These are phyloP conservation scores for Apeira syringaria DNA, from an alignment of 2,888 invertebrate genomes.

Conservation along the genomic window DNA sequence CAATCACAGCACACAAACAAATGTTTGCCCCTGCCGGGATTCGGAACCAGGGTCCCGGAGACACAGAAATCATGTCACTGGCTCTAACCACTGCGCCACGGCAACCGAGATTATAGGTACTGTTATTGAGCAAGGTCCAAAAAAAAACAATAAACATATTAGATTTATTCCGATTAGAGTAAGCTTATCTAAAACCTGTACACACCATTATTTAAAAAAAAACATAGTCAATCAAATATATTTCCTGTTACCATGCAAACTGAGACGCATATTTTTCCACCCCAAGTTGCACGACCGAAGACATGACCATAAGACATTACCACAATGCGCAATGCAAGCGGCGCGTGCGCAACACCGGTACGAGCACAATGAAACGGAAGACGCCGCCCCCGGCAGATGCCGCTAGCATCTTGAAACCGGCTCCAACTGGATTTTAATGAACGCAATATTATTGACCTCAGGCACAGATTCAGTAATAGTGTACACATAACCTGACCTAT, in stretches of 20 bases:
- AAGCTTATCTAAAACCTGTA: too few species aligned
- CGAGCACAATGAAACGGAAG: constrained; percentile 77
- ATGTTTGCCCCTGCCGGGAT: too few species aligned
- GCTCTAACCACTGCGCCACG: too few species aligned
- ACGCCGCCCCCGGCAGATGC: constrained; percentile 76
- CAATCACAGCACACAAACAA: too few species aligned
- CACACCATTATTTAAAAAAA: too few species aligned
- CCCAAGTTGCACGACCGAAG: constrained; percentile 28
- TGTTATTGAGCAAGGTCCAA: too few species aligned
- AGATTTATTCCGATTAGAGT: too few species aligned
- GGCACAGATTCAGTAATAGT: background rate
- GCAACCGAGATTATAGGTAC: too few species aligned
- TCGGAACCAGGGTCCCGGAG: too few species aligned
- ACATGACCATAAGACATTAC: constrained; percentile 28
- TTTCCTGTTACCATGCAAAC: constrained; percentile 4
- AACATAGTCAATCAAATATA: too few species aligned
- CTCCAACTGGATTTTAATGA: constrained; percentile 39
- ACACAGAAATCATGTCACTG: too few species aligned
- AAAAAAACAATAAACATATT: too few species aligned
- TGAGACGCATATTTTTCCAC: background rate
- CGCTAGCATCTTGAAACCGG: constrained; percentile 60
- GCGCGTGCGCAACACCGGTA: constrained; percentile 71
- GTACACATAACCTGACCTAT: background rate
- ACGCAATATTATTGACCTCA: constrained; percentile 64
- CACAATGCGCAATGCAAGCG: constrained; percentile 44